Conservation (phyloP, 35 echinoderm and acorn worm genomes). For the Acanthaster planci region DNA sequence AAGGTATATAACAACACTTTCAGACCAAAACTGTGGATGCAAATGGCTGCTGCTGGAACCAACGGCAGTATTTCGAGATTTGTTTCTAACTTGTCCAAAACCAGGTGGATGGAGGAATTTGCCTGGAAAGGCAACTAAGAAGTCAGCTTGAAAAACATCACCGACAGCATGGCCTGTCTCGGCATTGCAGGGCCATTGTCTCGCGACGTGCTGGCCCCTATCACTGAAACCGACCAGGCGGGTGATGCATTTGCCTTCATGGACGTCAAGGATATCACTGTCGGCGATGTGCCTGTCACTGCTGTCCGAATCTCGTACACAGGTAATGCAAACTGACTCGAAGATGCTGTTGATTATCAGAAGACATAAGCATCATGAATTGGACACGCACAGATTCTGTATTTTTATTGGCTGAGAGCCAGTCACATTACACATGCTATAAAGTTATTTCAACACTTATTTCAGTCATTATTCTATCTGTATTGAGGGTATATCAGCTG, state of each 20-base stretch:
- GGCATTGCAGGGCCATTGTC: constrained; percentile 78
- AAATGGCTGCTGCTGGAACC: neutral
- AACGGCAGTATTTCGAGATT: no score
- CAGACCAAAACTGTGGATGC: no score
- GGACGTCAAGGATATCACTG: constrained; percentile 45
- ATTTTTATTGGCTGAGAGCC: no score
- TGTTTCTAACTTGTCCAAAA: neutral
- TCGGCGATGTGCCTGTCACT: constrained; percentile 60
- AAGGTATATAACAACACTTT: no score
- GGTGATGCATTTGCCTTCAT: constrained; percentile 76
- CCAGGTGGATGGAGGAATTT: constrained; percentile 87
- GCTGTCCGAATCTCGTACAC: constrained; percentile 92
- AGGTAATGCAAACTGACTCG: constrained; percentile 41
- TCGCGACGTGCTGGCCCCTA: constrained; percentile 63
- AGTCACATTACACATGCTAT: no score
- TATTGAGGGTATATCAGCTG: no score
- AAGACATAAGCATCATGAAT: no score
- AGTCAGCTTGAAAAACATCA: constrained; percentile 66
- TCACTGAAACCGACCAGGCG: constrained; percentile 67
- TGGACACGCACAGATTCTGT: no score
- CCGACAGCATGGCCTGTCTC: constrained; percentile 69
- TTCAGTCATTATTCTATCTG: no score
- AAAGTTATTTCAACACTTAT: no score
- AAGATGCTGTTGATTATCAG: no score
- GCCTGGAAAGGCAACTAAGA: constrained; percentile 64